Evolutionary conservation across 2,888 invertebrate genomes (phyloP).

Genomic region (Lepidocyrtoides sp.): DNA sequence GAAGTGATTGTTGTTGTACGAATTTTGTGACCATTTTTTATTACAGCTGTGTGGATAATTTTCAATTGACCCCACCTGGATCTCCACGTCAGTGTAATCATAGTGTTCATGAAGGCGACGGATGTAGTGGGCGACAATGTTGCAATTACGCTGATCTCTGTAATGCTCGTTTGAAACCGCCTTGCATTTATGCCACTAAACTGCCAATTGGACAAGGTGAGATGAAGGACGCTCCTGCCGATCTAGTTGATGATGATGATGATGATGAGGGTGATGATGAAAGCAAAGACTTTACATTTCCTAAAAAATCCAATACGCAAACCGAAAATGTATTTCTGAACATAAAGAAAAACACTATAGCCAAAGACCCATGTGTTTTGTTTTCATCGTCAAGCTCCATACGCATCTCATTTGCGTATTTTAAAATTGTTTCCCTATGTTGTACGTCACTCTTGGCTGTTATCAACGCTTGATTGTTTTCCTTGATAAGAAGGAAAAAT

Average conservation of each 20-base stretch:
- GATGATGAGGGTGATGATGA: conserved; percentile 17
- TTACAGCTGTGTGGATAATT: conserved; percentile 78
- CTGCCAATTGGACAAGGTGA: conserved; percentile 79
- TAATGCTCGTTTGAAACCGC: conserved; percentile 88
- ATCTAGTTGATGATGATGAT: conserved; percentile 13
- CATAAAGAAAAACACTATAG: background rate
- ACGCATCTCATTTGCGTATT: too few relatives aligned
- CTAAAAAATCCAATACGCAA: background rate
- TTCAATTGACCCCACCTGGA: conserved; percentile 52
- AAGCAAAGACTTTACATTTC: background rate
- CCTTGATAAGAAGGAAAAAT: too few relatives aligned
- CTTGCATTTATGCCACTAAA: conserved; percentile 85
- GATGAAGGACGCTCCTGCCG: conserved; percentile 44
- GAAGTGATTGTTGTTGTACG: conserved; percentile 70
- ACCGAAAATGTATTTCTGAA: background rate
- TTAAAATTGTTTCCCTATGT: too few relatives aligned
- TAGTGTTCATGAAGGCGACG: conserved; percentile 53
- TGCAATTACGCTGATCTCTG: conserved; percentile 91
- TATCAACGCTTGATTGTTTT: too few relatives aligned
- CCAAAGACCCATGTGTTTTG: background rate
- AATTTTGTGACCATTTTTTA: conserved; percentile 79
- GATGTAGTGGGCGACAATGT: conserved; percentile 87
- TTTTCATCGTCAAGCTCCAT: too few relatives aligned
- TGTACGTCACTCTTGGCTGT: too few relatives aligned
- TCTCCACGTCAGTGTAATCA: conserved; percentile 59